Base-by-base conservation (phyloP, 2,797 vertebrate genomes). In the Pangasius larnaudii region DNA sequence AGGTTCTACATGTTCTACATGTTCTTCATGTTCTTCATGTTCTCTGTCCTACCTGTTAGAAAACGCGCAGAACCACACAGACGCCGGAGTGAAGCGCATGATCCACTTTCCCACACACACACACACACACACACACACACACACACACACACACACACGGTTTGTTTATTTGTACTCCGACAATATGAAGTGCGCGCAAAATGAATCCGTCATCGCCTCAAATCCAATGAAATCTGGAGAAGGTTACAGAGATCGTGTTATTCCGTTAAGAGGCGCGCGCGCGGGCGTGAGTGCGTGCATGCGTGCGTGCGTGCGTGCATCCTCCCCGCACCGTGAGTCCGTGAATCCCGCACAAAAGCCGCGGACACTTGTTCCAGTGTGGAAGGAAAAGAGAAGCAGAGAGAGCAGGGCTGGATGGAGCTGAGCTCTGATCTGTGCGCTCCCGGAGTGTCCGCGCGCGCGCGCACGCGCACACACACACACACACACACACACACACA, bases 1-100 rank as follows among this genome's bases (percentile, higher is more conserved):
- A 16, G 18, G 71, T 46, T 46, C 22, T 46, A 10, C 22, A 24
- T 72, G 72, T 7, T 16, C 39, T 11, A 0, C 24, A 22, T 65
- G 30, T 33, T 14, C 3, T 39, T 0, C 1, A 19, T 36, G 63
- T 65, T 11, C 22, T 46, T 22, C 22, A 24, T 71, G 72, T 7
- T 16, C 39, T 10, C 2, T 33, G 10, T 71, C 94, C 91, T 95
- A 96, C 95, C 96, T 94, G 94, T 93, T 93, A 94, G 71, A 91
- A 93, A 92, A 27, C 58, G 80, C 24, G 80, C 80, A 63, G 84
- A 14, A 27, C 88, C 84, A 59, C 30, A 46, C 75, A 80, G n/a
- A 87, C 58, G 78, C 19, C 89, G 79, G 14, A 0, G 88, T 63
- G 53, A 79, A 67, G 88, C 81, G 65, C 91, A 65, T 24, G 36